Conservation (phyloP, 2,888 invertebrate species). For the Cantharis rufa region DNA sequence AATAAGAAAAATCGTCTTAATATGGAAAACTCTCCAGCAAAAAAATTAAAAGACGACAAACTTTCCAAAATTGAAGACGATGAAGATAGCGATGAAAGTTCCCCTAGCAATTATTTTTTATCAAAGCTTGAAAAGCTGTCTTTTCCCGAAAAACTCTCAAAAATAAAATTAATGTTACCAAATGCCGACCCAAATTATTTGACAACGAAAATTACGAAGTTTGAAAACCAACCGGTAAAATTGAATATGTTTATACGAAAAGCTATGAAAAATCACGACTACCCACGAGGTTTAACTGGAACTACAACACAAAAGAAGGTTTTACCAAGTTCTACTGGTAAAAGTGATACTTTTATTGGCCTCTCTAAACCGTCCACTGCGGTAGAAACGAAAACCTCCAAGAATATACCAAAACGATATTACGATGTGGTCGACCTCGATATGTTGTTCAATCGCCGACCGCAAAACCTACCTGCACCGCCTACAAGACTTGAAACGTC, state of each 20-base stretch:
- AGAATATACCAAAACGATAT: background rate
- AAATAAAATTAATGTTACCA: background rate
- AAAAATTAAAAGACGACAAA: no score
- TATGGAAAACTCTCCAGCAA: no score
- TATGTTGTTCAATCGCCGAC: background rate
- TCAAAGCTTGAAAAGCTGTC: background rate
- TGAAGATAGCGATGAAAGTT: background rate
- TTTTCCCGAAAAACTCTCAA: background rate
- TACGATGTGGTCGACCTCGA: background rate
- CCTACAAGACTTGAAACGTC: background rate
- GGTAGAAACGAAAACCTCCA: background rate
- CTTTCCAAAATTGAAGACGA: no score
- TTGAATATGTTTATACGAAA: slow-evolving; percentile 44
- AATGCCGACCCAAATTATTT: slow-evolving; percentile 50
- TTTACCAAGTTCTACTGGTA: no score
- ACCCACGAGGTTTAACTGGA: slow-evolving; percentile 35
- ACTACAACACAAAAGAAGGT: background rate
- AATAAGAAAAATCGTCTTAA: no score
- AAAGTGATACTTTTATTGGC: no score
- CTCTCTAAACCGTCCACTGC: no score
- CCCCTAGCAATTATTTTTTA: background rate
- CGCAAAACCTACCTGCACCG: background rate
- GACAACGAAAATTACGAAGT: slow-evolving; percentile 41
- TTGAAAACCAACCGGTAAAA: slow-evolving; percentile 36
- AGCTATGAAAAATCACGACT: slow-evolving; percentile 46